These are phyloP conservation scores for Coregonus ussuriensis DNA, from an alignment of 2,797 vertebrate genomes.

Conservation along the genomic window DNA sequence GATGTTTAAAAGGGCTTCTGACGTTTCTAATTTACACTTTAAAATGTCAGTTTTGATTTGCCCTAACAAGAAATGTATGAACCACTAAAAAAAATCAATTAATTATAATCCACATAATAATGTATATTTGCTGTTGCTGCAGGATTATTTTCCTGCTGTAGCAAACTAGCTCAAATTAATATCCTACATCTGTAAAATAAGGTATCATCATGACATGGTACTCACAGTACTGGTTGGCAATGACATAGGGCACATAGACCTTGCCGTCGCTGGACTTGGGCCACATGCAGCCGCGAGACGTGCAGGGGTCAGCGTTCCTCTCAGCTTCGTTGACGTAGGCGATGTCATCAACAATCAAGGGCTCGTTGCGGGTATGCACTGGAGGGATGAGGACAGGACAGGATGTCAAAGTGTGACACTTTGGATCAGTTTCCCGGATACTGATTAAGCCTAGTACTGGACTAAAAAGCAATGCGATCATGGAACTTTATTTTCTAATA, in stretches of 20 bases:
- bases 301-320: conserved; percentile 65
- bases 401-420: neutral
- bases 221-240: conserved; percentile 65
- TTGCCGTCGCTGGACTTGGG: conserved; percentile 61
- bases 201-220: neutral
- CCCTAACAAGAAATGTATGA: too few relatives aligned
- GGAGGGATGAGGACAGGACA: neutral
- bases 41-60: too few relatives aligned
- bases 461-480: neutral
- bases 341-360: conserved; percentile 63
- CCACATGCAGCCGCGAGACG: conserved; percentile 64
- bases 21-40: too few relatives aligned
- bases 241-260: conserved; percentile 68
- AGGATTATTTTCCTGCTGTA: too few relatives aligned
- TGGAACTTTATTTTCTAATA: neutral
- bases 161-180: too few relatives aligned
- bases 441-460: neutral
- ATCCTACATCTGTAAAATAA: too few relatives aligned
- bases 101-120: too few relatives aligned
- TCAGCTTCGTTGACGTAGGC: conserved; percentile 54
- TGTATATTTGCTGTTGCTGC: too few relatives aligned
- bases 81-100: too few relatives aligned
- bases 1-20: too few relatives aligned
- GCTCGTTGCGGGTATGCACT: conserved; percentile 54
- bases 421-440: neutral